Base-by-base conservation (phyloP, 2,888 invertebrate species). In the Hyppa rectilinea region DNA sequence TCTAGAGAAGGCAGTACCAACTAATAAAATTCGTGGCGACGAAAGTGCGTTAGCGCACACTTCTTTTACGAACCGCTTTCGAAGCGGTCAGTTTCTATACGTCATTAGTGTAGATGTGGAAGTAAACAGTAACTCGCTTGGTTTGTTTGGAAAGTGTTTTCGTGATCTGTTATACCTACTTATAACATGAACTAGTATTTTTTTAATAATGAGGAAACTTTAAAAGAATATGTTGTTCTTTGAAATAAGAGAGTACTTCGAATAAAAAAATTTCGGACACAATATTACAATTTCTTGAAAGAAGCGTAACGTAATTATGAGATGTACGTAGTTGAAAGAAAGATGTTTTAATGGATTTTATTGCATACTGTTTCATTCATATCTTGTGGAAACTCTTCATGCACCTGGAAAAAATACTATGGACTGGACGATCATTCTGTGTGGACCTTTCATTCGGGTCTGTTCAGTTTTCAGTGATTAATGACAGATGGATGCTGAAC, bases 201-300 rank as follows among this genome's bases (percentile, higher is more conserved):
- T 2, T n/a, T 31, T 7, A 2, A n/a, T 31, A 20, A 34, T 31
- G 2, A 29, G 38, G 34, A n/a, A 38, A 4, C 14, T 14, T 12
- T 14, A 43, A 58, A 58, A n/a, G 14, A 38, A n/a, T 23, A 47
- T 31, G 1, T 29, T 4, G 23, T 38, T 43, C 43, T 23, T 17
- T 40, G 14, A 55, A 71, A 45, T 43, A 17, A 29, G n/a, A 50
- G 29, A 4, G 20, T 31, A 34, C 38, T 45, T 10, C 29, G 2
- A 56, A 38, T 7, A 26, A 23, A 38, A 36, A 29, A n/a, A 43
- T 29, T 36, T 49, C 23, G 17, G 49, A 49, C n/a, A 40, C 7
- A 31, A 4, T 17, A 65, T 53, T 23, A 71, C 29, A 61, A 36
- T 50, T 71, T 72, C 9, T n/a, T n/a, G n/a, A n/a, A n/a, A n/a